Conservation (phyloP, 2,113 vertebrate genomes). For the Coregonus clupeaformis region DNA sequence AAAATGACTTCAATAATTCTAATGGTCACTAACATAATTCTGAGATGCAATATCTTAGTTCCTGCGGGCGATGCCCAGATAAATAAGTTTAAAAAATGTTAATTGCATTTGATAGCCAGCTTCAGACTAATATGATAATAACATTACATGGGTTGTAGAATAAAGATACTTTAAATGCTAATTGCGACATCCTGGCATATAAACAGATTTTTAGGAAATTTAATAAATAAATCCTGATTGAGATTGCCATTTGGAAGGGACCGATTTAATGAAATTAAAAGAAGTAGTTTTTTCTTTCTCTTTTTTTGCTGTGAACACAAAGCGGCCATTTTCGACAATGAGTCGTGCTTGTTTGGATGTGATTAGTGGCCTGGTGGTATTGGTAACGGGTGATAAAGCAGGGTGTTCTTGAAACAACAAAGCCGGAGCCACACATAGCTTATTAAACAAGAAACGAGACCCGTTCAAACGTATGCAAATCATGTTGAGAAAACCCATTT, state of each 20-base stretch:
- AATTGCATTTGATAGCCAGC: conserved; percentile 80
- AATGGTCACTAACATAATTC: conserved; percentile 77
- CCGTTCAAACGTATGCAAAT: conserved; percentile 52
- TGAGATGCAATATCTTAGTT: conserved; percentile 73
- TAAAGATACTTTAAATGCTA: conserved; percentile 75
- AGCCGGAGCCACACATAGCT: conserved; percentile 49
- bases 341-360: conserved; percentile 54
- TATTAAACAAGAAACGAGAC: conserved; percentile 55
- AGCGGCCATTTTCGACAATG: background rate
- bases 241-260: conserved; percentile 67
- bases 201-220: conserved; percentile 69
- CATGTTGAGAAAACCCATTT: conserved; percentile 36
- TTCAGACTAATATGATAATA: conserved; percentile 69
- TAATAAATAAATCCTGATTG: conserved; percentile 72
- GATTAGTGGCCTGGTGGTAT: conserved; percentile 59
- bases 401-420: conserved; percentile 61
- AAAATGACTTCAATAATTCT: conserved; percentile 76
- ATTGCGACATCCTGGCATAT: conserved; percentile 74
- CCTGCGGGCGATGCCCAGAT: conserved; percentile 74
- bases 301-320: conserved; percentile 1
- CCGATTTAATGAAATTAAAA: conserved; percentile 65
- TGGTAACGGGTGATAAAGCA: conserved; percentile 53
- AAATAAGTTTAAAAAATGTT: conserved; percentile 81
- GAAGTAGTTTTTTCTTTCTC: conserved; percentile 38
- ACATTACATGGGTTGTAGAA: conserved; percentile 72